Percentiles rank a stretch among this genome's conserved stretches.
These are phyloP conservation scores for Andrena chrysosceles DNA, from an alignment of 2,888 invertebrate species.

Conservation along the genomic window DNA sequence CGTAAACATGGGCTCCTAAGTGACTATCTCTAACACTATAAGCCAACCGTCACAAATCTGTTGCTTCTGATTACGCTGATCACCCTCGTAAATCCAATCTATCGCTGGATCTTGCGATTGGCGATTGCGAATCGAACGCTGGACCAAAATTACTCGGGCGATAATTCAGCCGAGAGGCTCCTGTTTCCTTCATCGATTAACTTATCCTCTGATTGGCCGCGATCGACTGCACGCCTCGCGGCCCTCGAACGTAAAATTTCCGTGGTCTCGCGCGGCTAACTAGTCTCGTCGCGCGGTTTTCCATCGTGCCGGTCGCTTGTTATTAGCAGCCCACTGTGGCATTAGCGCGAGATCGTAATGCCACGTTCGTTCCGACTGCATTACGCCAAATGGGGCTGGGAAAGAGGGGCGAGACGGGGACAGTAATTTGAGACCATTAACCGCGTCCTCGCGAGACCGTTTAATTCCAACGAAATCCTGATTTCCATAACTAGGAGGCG, in stretches of 20 bases:
- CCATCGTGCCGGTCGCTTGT: conserved; percentile 7
- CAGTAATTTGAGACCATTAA: conserved; percentile 47
- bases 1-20: background rate
- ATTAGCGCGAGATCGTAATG: conserved; percentile 31
- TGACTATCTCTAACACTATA: background rate
- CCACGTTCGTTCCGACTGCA: conserved; percentile 30
- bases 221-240: conserved; percentile 15
- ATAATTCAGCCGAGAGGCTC: conserved; percentile 29
- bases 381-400: conserved; percentile 16
- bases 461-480: conserved; percentile 35
- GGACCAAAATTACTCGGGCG: conserved; percentile 33
- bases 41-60: conserved; percentile 16
- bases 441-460: conserved; percentile 28
- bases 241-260: background rate
- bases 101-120: conserved; percentile 33
- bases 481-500: conserved; percentile 19
- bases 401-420: background rate
- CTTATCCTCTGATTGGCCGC: conserved; percentile 17
- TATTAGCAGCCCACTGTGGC: conserved; percentile 35
- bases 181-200: conserved; percentile 42
- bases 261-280: conserved; percentile 6
- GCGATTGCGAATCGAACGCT: conserved; percentile 31
- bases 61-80: conserved; percentile 30
- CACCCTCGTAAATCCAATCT: conserved; percentile 20
- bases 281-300: conserved; percentile 27